A percentile compares a stretch with the other conserved stretches of the same genome.
phyloP scores from a whole-genome alignment of 2,113 vertebrate genomes.

The Ctenodactylus gundi region DNA sequence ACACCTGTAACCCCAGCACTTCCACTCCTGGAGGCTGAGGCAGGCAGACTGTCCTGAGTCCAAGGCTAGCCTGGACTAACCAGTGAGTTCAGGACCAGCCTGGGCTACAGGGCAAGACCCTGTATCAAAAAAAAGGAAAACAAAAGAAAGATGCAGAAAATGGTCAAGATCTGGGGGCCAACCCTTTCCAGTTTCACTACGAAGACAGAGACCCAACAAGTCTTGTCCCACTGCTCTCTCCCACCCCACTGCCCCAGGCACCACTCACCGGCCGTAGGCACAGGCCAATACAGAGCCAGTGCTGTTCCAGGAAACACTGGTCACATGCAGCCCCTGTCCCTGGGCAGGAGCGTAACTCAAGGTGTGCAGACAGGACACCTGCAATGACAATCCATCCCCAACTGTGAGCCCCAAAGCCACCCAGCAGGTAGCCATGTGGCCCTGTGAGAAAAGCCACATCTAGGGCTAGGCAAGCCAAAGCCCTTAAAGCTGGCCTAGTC shows the following conservation, averaged over 20 bases:
- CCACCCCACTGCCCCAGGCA: background rate
- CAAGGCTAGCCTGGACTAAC: too few relatives aligned
- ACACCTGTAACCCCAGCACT: too few relatives aligned
- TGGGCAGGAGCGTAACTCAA: constrained; percentile 87
- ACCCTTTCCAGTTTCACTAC: fast-evolving
- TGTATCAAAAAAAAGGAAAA: too few relatives aligned
- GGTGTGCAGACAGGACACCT: constrained; percentile 89
- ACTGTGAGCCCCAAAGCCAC: background rate
- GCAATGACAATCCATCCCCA: constrained; percentile 48
- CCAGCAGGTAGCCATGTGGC: too few relatives aligned
- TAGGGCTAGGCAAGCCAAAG: too few relatives aligned
- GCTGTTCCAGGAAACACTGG: constrained; percentile 91
- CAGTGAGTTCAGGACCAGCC: too few relatives aligned
- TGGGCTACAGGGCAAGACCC: too few relatives aligned
- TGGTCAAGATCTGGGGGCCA: background rate
- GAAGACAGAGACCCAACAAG: background rate
- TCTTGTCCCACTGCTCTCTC: background rate
- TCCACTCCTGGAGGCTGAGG: too few relatives aligned
- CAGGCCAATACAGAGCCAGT: constrained; percentile 93
- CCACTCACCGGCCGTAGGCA: constrained; percentile 92
- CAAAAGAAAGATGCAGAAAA: background rate
- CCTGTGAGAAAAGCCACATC: background rate
- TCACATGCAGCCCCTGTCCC: constrained; percentile 89
- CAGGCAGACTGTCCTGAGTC: too few relatives aligned
- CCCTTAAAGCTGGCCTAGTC: background rate